A percentile compares a stretch with the other conserved stretches of the same genome.
phyloP scores from a whole-genome alignment of 2,113 vertebrate species.

The Xyrauchen texanus region DNA sequence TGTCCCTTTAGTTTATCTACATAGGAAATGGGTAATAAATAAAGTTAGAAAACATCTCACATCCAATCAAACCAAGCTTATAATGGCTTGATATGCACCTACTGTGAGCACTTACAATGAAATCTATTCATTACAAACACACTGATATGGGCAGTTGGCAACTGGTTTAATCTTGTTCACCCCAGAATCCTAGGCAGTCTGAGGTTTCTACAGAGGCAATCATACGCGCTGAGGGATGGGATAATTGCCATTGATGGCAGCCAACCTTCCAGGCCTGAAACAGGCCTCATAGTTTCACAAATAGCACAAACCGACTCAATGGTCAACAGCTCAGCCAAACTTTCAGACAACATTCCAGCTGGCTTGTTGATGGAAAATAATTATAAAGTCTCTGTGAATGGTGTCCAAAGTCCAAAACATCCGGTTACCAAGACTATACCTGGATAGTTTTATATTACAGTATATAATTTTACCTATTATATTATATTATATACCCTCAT shows the following conservation, averaged over 20 bases:
- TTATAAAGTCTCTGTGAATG: slow-evolving; percentile 32
- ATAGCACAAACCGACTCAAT: slow-evolving; percentile 37
- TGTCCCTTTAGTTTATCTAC: not conserved
- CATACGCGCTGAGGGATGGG: slow-evolving; percentile 44
- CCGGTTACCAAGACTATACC: not conserved
- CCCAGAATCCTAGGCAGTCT: slow-evolving; percentile 31
- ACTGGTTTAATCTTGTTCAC: slow-evolving; percentile 35
- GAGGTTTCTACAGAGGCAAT: slow-evolving; percentile 46
- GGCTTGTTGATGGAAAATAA: slow-evolving; percentile 16
- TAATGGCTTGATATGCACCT: slow-evolving; percentile 15
- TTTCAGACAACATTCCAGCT: slow-evolving; percentile 20
- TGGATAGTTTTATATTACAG: not conserved
- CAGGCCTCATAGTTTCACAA: slow-evolving; percentile 39
- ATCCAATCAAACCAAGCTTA: slow-evolving; percentile 19
- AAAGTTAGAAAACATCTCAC: not conserved
- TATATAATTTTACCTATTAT: not conserved
- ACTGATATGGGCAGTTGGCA: slow-evolving; percentile 31
- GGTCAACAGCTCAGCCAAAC: slow-evolving; percentile 34
- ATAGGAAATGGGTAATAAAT: not conserved
- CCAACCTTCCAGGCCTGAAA: slow-evolving; percentile 21
- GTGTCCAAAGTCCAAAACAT: slow-evolving; percentile 27
- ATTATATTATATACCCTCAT: not conserved
- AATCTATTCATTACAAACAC: slow-evolving; percentile 38
- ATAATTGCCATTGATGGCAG: slow-evolving; percentile 49
- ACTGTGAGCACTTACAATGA: slow-evolving; percentile 18